Percentiles rank a stretch among this genome's conserved stretches.
phyloP scores from a whole-genome alignment of 2,888 invertebrate genomes.

The Yponomeuta malinellus region DNA sequence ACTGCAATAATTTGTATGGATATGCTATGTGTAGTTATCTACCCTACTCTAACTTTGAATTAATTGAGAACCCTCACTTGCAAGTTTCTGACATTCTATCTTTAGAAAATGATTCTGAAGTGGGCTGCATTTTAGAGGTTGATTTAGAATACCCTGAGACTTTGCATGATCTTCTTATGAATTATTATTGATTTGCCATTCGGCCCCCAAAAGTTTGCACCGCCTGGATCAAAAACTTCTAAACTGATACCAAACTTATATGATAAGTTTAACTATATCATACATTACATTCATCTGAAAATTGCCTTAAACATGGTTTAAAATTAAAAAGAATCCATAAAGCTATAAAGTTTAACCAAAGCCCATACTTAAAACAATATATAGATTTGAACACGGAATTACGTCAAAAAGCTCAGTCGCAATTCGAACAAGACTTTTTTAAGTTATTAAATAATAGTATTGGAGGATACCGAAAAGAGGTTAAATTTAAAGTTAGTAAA shows the following conservation, averaged over 20 bases:
- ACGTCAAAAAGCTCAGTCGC: constrained; percentile 4
- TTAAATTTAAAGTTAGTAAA: constrained; percentile 21
- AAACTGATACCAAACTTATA: constrained; percentile 28
- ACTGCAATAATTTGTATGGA: too few relatives aligned
- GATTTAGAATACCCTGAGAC: not conserved
- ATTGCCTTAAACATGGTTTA: constrained; percentile 30
- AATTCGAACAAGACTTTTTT: constrained; percentile 24
- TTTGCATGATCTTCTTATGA: not conserved
- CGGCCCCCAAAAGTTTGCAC: constrained; percentile 21
- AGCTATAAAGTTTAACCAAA: constrained; percentile 31
- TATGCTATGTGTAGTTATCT: too few relatives aligned
- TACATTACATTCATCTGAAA: constrained; percentile 31
- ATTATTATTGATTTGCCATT: constrained; percentile 20
- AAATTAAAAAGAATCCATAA: constrained; percentile 29
- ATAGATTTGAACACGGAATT: constrained; percentile 24
- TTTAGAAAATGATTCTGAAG: too few relatives aligned
- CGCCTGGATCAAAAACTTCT: constrained; percentile 20
- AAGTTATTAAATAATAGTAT: constrained; percentile 22
- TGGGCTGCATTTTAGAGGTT: too few relatives aligned
- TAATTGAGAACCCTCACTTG: too few relatives aligned
- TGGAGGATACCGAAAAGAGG: constrained; percentile 23
- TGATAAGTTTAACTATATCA: constrained; percentile 29
- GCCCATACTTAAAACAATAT: constrained; percentile 30
- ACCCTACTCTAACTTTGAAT: too few relatives aligned
- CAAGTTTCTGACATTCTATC: too few relatives aligned